phyloP scores from a whole-genome alignment of 2,113 vertebrate genomes.

The Mus pahari region DNA sequence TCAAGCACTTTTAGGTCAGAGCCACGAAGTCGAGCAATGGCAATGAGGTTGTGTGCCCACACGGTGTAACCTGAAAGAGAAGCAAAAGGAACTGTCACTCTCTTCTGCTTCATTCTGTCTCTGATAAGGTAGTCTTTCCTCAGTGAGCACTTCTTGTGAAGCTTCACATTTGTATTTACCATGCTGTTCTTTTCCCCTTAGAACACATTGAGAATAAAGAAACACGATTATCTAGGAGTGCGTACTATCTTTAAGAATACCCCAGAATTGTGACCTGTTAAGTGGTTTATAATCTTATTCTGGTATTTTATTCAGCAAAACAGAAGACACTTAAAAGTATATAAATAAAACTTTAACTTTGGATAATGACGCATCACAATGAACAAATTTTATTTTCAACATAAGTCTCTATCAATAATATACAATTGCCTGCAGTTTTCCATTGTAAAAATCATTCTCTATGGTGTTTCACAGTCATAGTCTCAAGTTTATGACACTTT shows the following conservation, averaged over 20 bases:
- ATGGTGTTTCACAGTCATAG: background rate
- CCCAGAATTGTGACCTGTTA: background rate
- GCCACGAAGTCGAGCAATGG: conserved; percentile 97
- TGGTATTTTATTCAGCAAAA: conserved; percentile 5
- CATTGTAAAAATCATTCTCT: conserved; percentile 35
- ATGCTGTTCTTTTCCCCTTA: conserved; percentile 7
- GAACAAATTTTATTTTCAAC: conserved; percentile 34
- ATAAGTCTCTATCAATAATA: conserved; percentile 22
- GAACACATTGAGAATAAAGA: conserved; percentile 48
- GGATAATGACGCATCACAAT: background rate
- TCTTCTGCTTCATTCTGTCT: background rate
- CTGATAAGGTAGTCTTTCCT: conserved; percentile 9
- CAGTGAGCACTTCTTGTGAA: background rate
- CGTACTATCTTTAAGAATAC: conserved; percentile 21
- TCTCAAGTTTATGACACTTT: conserved; percentile 14
- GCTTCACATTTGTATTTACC: conserved; percentile 17
- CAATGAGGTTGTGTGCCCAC: conserved; percentile 99
- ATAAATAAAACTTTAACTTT: conserved; percentile 32
- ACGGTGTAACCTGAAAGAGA: conserved; percentile 93
- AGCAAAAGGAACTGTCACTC: conserved; percentile 59
- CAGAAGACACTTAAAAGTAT: background rate
- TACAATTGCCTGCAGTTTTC: conserved; percentile 13
- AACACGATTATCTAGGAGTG: background rate
- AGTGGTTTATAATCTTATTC: background rate
- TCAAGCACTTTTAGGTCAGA: conserved; percentile 95